Conservation (phyloP, 2,797 vertebrate genomes). For the Epinephelus malabaricus region DNA sequence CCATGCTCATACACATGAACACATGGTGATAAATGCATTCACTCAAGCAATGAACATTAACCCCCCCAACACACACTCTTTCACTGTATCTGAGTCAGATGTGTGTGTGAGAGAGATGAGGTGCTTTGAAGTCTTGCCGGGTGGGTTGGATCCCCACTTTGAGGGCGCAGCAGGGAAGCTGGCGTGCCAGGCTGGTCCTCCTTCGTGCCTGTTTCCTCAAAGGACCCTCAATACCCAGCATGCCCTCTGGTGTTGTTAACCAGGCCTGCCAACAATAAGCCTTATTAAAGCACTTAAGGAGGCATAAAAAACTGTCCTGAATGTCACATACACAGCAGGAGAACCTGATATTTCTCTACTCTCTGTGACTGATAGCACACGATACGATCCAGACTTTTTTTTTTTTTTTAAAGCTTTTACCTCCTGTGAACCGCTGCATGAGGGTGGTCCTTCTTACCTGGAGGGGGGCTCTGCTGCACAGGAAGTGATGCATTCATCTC, state of each 20-base stretch:
- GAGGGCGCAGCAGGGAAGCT: conserved; percentile 61
- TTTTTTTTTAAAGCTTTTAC: conserved; percentile 1
- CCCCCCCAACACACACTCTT: background rate
- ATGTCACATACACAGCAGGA: conserved; percentile 66
- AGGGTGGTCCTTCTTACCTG: background rate
- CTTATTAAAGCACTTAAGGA: conserved; percentile 68
- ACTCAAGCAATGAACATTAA: conserved; percentile 36
- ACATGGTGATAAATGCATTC: conserved; percentile 39
- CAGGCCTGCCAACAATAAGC: conserved; percentile 69
- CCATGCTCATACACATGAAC: conserved; percentile 16
- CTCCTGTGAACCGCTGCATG: background rate
- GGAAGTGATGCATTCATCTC: conserved; percentile 7
- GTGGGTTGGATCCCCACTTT: conserved; percentile 54
- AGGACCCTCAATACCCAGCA: conserved; percentile 58
- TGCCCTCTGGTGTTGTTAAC: conserved; percentile 59
- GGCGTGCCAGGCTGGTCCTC: conserved; percentile 49
- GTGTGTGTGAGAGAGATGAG: conserved; percentile 32
- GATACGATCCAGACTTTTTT: background rate
- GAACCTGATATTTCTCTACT: conserved; percentile 20
- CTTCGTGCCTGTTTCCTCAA: conserved; percentile 59
- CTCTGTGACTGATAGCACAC: background rate
- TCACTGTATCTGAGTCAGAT: conserved; percentile 48
- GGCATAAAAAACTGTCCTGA: conserved; percentile 49
- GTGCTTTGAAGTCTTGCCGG: conserved; percentile 74
- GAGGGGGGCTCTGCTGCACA: background rate